Base-by-base conservation (phyloP, 1,140 invertebrate genomes). In the Aphaenogaster ashmeadi region DNA sequence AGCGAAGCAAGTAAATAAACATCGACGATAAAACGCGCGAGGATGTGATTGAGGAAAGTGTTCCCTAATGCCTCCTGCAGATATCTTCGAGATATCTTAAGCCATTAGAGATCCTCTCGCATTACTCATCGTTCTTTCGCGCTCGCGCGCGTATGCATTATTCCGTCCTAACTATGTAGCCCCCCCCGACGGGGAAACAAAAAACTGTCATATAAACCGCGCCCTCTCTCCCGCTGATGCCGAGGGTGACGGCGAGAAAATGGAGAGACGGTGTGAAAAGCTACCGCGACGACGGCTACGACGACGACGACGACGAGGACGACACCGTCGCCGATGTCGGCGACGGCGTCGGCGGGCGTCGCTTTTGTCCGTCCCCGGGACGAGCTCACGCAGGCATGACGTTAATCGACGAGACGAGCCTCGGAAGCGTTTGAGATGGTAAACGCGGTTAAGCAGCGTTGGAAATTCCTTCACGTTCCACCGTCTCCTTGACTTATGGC, bases 251-350 rank as follows among this genome's bases (percentile, higher is more conserved):
- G 74, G 36, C 27, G 64, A 87, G 88, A 87, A 89, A 89, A 88
- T 88, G 87, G 69, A 87, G 86, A 75, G 88, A 75, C 86, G 56
- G 71, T 75, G 79, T 88, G 88, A 88, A 89, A 89, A 89, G 87
- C 87, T 71, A 78, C 86, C 62, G 72, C 78, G 71, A 62, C 75
- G 86, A 77, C 52, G 74, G 44, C 81, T 64, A 47, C 77, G 52
- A 50, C 75, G 33, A 15, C 44, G 41, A 47, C 41, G 85, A 52
- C 67, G 69, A 67, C 64, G 85, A 58, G 62, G 72, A 54, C 77
- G 9, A 0, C 85, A n/a, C 2, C 62, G 78, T 11, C 78, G 74
- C 47, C 87, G 52, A 38, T 69, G 47, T 11, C 69, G 52, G 9
- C 52, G 60, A 15, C 77, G 67, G 44, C 75, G 78, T n/a, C 87